Percentiles rank a stretch among this genome's conserved stretches.
Conservation (phyloP, 37 sponge, comb jelly and placozoan genomes). For the Eunapius fragilis region DNA sequence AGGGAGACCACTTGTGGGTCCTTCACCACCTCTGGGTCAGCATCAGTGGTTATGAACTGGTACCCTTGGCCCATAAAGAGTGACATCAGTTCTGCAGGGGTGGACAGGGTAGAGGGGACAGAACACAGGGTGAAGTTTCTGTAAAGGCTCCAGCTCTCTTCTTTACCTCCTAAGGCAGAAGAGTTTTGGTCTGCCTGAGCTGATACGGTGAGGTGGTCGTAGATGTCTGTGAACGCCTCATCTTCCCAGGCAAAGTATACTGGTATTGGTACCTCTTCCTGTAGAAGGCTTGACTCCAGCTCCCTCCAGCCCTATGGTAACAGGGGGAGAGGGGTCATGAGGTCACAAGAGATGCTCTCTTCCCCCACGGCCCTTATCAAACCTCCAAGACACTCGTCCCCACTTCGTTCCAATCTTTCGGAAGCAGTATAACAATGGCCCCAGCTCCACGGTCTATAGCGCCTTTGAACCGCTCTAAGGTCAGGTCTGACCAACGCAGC, state of each 20-base stretch:
- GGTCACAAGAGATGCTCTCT: not conserved
- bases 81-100: constrained; percentile 51
- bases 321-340: not conserved
- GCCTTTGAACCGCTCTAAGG: constrained; percentile 44
- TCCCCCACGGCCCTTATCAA: not conserved
- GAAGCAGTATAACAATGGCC: constrained; percentile 72
- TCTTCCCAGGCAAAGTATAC: constrained; percentile 79
- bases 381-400: constrained; percentile 25
- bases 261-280: constrained; percentile 65
- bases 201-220: constrained; percentile 23
- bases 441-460: constrained; percentile 76
- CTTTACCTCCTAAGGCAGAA: constrained; percentile 60
- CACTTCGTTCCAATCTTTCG: constrained; percentile 15
- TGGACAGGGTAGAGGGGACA: not conserved
- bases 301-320: constrained; percentile 62
- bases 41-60: constrained; percentile 48
- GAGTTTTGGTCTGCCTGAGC: constrained; percentile 38
- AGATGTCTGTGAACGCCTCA: constrained; percentile 26
- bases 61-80: constrained; percentile 65
- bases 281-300: constrained; percentile 63
- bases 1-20: constrained; percentile 51
- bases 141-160: not conserved
- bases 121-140: not conserved
- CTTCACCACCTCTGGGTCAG: constrained; percentile 58
- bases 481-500: constrained; percentile 61